Percentiles rank a stretch among this genome's conserved stretches.
These are phyloP conservation scores for Pecten maximus DNA, from an alignment of 2,888 invertebrate species.

Conservation along the genomic window DNA sequence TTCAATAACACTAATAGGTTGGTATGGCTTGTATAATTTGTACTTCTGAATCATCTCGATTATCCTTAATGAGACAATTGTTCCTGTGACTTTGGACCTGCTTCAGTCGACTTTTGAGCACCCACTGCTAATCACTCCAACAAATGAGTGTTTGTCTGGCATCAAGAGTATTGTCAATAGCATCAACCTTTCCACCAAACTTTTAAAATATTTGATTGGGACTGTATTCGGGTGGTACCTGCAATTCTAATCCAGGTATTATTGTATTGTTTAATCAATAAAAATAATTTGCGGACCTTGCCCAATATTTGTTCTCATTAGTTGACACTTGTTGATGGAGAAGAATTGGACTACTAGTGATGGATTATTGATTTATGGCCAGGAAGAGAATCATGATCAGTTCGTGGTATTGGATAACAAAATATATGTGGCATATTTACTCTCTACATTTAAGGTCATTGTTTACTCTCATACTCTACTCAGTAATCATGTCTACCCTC, in stretches of 20 bases:
- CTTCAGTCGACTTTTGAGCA: background rate
- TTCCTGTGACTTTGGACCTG: background rate
- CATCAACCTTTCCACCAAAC: background rate
- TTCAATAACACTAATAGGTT: background rate
- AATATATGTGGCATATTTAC: no score
- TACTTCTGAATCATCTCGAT: background rate
- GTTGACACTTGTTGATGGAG: background rate
- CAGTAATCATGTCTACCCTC: no score
- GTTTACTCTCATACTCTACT: background rate
- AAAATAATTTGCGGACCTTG: background rate
- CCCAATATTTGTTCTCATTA: conserved; percentile 14
- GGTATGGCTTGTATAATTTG: background rate
- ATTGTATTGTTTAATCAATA: background rate
- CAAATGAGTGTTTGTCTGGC: background rate
- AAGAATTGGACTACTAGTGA: background rate
- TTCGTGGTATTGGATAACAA: background rate
- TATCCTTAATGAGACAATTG: background rate
- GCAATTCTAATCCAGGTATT: background rate
- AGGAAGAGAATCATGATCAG: background rate
- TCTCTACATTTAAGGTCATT: background rate
- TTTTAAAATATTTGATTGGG: background rate
- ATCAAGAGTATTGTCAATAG: background rate
- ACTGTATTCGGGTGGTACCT: background rate
- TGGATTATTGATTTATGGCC: background rate
- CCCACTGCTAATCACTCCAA: background rate